Evolutionary conservation across 1,140 invertebrate genomes (phyloP), one percentile per base, ranked within the genome.

Genomic region (Chlorops oryzae): DNA sequence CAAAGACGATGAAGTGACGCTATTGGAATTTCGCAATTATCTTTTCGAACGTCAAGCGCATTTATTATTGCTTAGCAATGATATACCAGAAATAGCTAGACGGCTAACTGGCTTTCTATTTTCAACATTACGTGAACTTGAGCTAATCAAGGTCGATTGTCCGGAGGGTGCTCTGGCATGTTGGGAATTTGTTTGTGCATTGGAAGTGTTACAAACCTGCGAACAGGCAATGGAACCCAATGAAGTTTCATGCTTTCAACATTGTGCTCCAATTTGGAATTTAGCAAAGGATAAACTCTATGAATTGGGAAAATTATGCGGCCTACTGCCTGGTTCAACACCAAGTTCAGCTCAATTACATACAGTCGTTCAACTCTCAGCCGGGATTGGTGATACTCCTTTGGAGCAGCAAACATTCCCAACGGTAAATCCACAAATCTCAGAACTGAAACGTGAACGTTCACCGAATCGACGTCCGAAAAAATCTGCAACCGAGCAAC

Each of bases 11-110:
- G 80, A 81, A 61, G 81, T 83, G 20, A 87, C 86, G 3, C 74
- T 97, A 35, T 74, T 98, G 58, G 91, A 97, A 70, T 87, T 98
- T 59, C 80, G 94, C 51, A 94, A 91, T 73, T 97, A 97, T 76
- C 78, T 98, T 50, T 97, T 96, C 73, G 85, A 91, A 58, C 81
- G 93, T 59, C 94, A 98, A 76, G 90, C 90, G 74, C 82, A 68
- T 52, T 37, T 72, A 28, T 46, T 72, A 40, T 55, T 65, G 2
- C 52, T 50, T n/a, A 59, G 53, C 22, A 68, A 72, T 27, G 55
- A 66, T n/a, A 63, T 60, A 23, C 64, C 63, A 0, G 67, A 65
- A 32, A 72, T 72, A 18, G 69, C 69, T 2, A 65, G 70, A 34
- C 50, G 70, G 3, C 40, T 72, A 6, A 47, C 70, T 5, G 59